Evolutionary conservation across 2,113 vertebrate genomes (phyloP).

Genomic region (Otolemur garnettii): DNA sequence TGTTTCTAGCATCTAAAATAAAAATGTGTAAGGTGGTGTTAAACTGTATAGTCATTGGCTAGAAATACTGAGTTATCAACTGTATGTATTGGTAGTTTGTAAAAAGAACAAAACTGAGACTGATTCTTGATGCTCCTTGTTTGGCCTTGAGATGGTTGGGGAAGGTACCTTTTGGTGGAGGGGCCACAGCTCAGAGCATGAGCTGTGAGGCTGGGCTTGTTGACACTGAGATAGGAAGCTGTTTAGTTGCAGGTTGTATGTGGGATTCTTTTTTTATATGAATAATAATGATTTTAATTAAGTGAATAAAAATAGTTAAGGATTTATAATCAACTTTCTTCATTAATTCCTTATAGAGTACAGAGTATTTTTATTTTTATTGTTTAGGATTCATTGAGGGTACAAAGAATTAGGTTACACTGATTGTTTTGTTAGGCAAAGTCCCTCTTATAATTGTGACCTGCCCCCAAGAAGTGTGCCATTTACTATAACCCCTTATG

Average conservation of each 20-base stretch:
- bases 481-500: no score
- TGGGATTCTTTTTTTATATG: slow-evolving; percentile 82
- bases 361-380: no score
- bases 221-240: slow-evolving; percentile 87
- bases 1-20: slow-evolving; percentile 87
- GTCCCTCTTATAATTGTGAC: no score
- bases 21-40: slow-evolving; percentile 89
- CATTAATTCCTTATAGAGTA: no score
- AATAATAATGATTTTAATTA: no score
- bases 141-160: slow-evolving; percentile 84
- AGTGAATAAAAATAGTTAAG: no score
- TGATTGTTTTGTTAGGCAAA: no score
- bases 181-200: slow-evolving; percentile 82
- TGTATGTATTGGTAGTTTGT: slow-evolving; percentile 91
- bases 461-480: no score
- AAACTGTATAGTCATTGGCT: slow-evolving; percentile 86
- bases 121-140: slow-evolving; percentile 87
- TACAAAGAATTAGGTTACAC: no score
- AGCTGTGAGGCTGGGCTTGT: slow-evolving; percentile 86
- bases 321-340: no score
- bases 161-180: slow-evolving; percentile 65
- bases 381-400: no score
- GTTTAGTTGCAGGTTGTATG: slow-evolving; percentile 88
- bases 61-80: slow-evolving; percentile 90
- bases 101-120: slow-evolving; percentile 73